Evolutionary conservation across 1,140 invertebrate species (phyloP).

Genomic region (Dendroctonus valens): DNA sequence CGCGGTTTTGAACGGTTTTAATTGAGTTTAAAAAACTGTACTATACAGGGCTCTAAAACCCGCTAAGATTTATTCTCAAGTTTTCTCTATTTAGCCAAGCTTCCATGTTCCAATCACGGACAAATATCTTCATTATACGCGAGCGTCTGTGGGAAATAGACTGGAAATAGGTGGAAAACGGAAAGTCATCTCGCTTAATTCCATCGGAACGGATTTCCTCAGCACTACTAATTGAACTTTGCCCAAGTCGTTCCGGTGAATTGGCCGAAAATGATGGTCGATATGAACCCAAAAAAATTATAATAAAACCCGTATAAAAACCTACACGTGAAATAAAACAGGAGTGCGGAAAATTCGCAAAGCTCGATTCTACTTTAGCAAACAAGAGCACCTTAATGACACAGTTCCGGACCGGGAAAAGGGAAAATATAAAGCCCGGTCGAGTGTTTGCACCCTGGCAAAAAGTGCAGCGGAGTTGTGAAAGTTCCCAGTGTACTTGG

Average conservation of each 20-base stretch:
- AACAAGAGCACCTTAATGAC: not conserved
- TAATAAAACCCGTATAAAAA: too few species aligned
- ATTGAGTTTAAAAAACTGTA: too few species aligned
- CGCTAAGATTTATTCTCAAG: too few species aligned
- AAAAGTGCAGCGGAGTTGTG: slow-evolving; percentile 18
- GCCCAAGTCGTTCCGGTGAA: too few species aligned
- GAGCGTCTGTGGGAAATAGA: not conserved
- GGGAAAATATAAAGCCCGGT: slow-evolving; percentile 3
- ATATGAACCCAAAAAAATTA: too few species aligned
- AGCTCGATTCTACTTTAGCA: too few species aligned
- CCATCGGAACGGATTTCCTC: slow-evolving; percentile 11
- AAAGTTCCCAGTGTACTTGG: slow-evolving; percentile 18
- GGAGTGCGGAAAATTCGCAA: too few species aligned
- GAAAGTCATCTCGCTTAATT: slow-evolving; percentile 30
- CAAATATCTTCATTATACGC: slow-evolving; percentile 12
- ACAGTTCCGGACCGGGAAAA: not conserved
- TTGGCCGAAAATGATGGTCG: too few species aligned
- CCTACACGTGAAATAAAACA: too few species aligned
- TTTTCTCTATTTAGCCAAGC: too few species aligned
- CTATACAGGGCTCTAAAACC: too few species aligned
- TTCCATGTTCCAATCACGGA: not conserved
- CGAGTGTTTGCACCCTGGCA: slow-evolving; percentile 9
- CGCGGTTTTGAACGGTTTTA: too few species aligned
- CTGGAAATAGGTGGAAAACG: slow-evolving; percentile 24
- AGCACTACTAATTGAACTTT: not conserved